Percentiles rank a stretch among this genome's conserved stretches.
phyloP scores from a whole-genome alignment of 1,140 invertebrate genomes.

The Bombus vancouverensis region DNA sequence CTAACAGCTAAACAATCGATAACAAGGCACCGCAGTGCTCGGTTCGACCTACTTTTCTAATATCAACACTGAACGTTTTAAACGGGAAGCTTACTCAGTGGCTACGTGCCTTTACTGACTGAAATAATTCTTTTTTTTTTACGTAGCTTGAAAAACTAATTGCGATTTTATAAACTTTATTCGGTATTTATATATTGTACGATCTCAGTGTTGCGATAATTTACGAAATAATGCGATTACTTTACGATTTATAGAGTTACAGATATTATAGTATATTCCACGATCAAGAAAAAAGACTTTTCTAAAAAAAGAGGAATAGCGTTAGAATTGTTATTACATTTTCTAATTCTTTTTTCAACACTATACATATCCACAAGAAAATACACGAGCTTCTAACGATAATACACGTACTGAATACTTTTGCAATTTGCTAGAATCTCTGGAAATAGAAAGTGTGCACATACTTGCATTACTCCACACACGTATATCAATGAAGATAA shows the following conservation, averaged over 20 bases:
- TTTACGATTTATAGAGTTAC: background rate
- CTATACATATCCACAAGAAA: too few relatives aligned
- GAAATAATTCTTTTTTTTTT: background rate
- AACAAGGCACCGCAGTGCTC: background rate
- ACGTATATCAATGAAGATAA: background rate
- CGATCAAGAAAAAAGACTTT: background rate
- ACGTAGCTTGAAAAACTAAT: background rate
- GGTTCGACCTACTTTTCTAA: conserved; percentile 28
- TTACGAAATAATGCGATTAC: background rate
- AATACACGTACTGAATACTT: background rate
- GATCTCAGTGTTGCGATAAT: background rate
- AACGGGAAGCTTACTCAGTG: background rate
- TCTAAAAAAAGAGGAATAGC: background rate
- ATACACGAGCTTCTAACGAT: background rate
- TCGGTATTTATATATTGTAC: too few relatives aligned
- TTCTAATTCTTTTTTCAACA: too few relatives aligned
- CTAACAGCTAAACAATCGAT: conserved; percentile 45
- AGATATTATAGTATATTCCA: too few relatives aligned
- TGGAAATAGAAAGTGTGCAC: background rate
- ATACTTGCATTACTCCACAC: background rate
- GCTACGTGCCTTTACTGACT: background rate
- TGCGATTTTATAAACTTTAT: background rate
- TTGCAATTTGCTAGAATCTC: background rate
- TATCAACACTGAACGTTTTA: background rate
- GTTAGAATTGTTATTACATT: too few relatives aligned